Conservation (phyloP, 2,888 invertebrate genomes). For the Ornithoptera priamus region DNA sequence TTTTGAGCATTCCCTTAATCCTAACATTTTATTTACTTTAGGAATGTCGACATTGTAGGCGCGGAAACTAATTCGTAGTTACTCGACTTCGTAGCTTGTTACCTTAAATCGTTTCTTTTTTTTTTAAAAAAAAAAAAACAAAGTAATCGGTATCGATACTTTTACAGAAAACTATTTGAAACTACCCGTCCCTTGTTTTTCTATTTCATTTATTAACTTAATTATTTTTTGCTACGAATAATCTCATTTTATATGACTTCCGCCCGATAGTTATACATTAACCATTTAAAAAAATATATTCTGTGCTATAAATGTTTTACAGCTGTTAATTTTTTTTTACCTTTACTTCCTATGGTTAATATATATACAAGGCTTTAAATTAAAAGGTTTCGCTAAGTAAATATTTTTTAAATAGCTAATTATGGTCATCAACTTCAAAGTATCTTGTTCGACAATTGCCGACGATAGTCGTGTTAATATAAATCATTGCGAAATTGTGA, state of each 20-base stretch:
- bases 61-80: constrained; percentile 71
- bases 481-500: constrained; percentile 25
- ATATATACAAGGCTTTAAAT: too few relatives aligned
- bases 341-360: too few relatives aligned
- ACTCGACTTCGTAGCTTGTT: constrained; percentile 51
- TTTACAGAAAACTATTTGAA: constrained; percentile 36
- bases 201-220: too few relatives aligned
- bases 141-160: constrained; percentile 57
- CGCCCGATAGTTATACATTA: too few relatives aligned
- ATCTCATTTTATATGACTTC: too few relatives aligned
- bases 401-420: background rate
- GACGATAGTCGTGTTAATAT: constrained; percentile 20
- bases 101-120: constrained; percentile 48
- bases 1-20: constrained; percentile 47
- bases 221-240: too few relatives aligned
- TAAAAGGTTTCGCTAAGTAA: background rate
- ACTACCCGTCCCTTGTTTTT: background rate
- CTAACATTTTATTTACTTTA: constrained; percentile 64
- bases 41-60: constrained; percentile 70
- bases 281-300: too few relatives aligned
- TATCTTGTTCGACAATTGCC: constrained; percentile 13
- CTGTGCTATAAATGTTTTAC: too few relatives aligned
- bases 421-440: background rate
- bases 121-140: constrained; percentile 44
- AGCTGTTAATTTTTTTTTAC: too few relatives aligned